Evolutionary conservation across 1,140 invertebrate genomes (phyloP), one percentile per base, ranked within the genome.

Genomic region (Drosophila elegans): DNA sequence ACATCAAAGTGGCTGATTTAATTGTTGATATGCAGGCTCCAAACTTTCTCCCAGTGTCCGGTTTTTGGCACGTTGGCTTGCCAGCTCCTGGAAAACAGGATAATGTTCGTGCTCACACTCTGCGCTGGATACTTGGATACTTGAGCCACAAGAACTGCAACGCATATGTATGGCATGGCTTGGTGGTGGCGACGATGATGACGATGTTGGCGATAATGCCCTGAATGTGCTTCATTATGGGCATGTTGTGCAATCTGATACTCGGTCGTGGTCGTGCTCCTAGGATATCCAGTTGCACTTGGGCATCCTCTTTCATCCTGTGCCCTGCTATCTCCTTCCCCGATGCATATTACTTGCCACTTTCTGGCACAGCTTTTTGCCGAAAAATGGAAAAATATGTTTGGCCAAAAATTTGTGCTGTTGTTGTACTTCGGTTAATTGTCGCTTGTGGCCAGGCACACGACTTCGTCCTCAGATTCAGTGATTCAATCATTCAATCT

Each of bases 401-500:
- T 54, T 52, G 71, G 34, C 29, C 49, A 67, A 49, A 69, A 69
- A 57, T 62, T 13, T 34, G 16, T 21, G 16, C 0, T 21, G 16
- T 21, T 21, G 69, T 42, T 76, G 60, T 67, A 53, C 46, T 49
- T 72, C 12, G 66, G 73, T 67, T 75, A 82, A 88, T 78, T 88
- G 78, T 66, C 46, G 79, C 76, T 80, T 66, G 49, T 83, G 83
- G 71, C 66, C 62, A 82, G 75, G 55, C 84, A 80, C 57, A 74
- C 56, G 67, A 59, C 52, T 29, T 11, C 36, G 51, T 25, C 29
- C 39, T 16, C 54, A 45, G 45, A 21, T 21, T 56, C 61, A 54
- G 76, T 88, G 71, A 64, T 64, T 63, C 79, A 89, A 80, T 89
- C 85, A 89, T 77, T 88, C 73, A 80, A 79, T 89, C 78, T 86